Evolutionary conservation across 2,113 vertebrate genomes (phyloP).

Genomic region (Trogon surrucura): DNA sequence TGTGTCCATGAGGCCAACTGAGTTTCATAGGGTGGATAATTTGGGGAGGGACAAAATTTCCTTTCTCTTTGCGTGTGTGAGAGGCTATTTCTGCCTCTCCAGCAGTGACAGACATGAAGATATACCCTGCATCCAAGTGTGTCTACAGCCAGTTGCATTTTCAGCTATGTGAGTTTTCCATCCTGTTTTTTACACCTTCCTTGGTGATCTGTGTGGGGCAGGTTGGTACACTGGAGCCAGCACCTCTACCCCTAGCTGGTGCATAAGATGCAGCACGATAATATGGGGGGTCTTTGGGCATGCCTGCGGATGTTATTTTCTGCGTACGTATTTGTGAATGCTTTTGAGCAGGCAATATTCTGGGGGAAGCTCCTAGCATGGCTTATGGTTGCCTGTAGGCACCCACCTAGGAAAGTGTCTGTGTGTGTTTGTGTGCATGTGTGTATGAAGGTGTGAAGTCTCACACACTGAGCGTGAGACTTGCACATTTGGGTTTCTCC

Average conservation of each 20-base stretch:
- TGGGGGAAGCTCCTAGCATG: accelerated
- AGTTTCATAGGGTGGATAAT: background rate
- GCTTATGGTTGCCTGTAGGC: accelerated
- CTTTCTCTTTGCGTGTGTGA: background rate
- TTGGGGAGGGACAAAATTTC: background rate
- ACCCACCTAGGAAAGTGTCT: background rate
- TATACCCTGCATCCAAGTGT: background rate
- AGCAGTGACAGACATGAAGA: background rate
- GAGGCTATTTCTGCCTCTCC: background rate
- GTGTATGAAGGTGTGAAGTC: background rate
- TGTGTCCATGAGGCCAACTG: background rate
- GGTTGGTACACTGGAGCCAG: background rate
- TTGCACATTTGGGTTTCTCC: background rate
- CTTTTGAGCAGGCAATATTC: background rate
- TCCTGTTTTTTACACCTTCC: background rate
- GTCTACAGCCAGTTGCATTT: background rate
- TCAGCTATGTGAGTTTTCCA: background rate
- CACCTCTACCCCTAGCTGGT: background rate
- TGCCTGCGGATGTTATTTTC: background rate
- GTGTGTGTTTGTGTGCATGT: background rate
- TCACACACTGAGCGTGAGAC: background rate
- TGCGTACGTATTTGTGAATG: background rate
- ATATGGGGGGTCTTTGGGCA: background rate
- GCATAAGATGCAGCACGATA: background rate
- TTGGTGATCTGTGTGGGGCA: accelerated